Base-by-base conservation (phyloP, 2,113 vertebrate genomes). In the Leptobrachium leishanense region DNA sequence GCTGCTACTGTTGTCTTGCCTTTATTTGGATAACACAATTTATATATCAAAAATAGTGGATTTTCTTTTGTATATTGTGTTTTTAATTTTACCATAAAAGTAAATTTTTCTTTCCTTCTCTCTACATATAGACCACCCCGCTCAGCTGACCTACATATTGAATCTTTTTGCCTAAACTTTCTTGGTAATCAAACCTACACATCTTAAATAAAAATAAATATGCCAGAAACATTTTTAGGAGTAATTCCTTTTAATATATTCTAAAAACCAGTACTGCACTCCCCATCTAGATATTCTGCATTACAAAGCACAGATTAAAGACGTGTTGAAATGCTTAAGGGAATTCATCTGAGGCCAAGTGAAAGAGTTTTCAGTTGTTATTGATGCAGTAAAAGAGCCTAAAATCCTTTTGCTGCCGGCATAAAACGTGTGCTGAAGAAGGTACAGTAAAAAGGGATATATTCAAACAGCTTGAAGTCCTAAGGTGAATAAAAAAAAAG, bases 401-500 rank as follows among this genome's bases (percentile, higher is more conserved):
- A n/a, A 77, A 46, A 77, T 59, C 75, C 65, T 77, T 69, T 40
- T 77, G 65, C 40, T 76, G 41, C 64, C 20, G 64, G 68, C 41
- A 69, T 43, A 46, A 67, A 68, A 76, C 55, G 50, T 31, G 42
- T 54, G 59, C 53, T 55, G 55, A 44, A 77, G 66, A 43, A 77
- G 75, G 53, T 77, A 11, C 39, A 44, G 57, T 77, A 77, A 77
- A 77, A 59, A 7, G n/a, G 46, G 43, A 68, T 66, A 20, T 15
- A 77, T 53, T 68, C 50, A 55, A 76, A 68, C 64, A 76, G 65
- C 75, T 76, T 68, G 44, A 63, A 53, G 53, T 55, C 41, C 50
- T 76, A 55, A 76, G 64, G 75, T 57, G 75, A 43, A 76, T 68
- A 68, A 76, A 57, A 66, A 76, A 67, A 31, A 31, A 31, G 20